Evolutionary conservation across 2,888 invertebrate genomes (phyloP).

Genomic region (Steinernema hermaphroditum): DNA sequence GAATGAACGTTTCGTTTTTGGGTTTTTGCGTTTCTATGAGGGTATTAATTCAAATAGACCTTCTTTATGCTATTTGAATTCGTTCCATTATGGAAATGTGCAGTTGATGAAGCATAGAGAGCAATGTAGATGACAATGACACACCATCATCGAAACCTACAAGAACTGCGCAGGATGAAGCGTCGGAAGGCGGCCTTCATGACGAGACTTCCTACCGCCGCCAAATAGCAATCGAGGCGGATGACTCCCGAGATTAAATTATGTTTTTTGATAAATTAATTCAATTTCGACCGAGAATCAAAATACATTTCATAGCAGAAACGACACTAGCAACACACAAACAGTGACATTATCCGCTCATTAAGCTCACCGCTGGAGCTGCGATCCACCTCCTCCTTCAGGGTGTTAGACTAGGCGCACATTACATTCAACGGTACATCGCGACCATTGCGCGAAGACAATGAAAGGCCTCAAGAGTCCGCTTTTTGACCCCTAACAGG

Average conservation of each 20-base stretch:
- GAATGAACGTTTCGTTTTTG: not conserved
- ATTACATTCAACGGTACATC: not conserved
- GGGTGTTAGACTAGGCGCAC: not conserved
- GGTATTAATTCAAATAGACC: not conserved
- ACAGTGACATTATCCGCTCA: not conserved
- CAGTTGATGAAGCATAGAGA: not conserved
- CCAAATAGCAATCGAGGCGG: not conserved
- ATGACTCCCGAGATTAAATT: conserved; percentile 13
- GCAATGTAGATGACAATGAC: not conserved
- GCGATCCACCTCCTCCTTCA: not conserved
- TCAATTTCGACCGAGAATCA: conserved; percentile 2
- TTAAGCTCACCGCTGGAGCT: not conserved
- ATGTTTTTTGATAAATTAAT: conserved; percentile 18
- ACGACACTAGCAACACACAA: not conserved
- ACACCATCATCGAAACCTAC: no score
- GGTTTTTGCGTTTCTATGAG: not conserved
- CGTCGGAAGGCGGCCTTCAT: not conserved
- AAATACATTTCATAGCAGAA: not conserved
- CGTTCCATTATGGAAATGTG: conserved; percentile 6
- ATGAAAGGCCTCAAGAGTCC: not conserved
- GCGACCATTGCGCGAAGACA: conserved; percentile 2
- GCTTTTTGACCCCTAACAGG: not conserved
- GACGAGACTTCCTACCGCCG: conserved; percentile 5
- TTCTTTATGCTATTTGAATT: not conserved
- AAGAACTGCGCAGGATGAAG: not conserved